Evolutionary conservation across 2,888 invertebrate species (phyloP).

Genomic region (Tolmerus cingulatus): DNA sequence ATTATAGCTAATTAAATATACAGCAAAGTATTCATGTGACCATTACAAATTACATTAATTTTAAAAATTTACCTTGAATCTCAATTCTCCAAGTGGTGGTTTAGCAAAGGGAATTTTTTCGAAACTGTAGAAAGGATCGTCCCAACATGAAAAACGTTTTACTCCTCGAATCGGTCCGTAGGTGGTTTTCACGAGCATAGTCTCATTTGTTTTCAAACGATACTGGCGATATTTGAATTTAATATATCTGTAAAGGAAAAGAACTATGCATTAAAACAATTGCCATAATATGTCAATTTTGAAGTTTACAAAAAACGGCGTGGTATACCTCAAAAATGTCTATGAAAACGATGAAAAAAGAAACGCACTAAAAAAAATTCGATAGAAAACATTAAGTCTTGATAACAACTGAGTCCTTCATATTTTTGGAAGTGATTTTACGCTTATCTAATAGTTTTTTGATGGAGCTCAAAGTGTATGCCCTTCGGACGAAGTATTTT

Average conservation of each 20-base stretch:
- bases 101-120: slow-evolving; percentile 61
- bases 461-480: too few relatives aligned
- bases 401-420: too few relatives aligned
- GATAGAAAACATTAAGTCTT: too few relatives aligned
- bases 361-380: too few relatives aligned
- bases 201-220: slow-evolving; percentile 56
- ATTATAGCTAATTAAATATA: neutral
- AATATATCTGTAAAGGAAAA: slow-evolving; percentile 55
- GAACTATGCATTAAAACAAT: neutral
- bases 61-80: slow-evolving; percentile 49
- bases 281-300: neutral
- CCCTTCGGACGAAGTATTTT: too few relatives aligned
- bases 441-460: too few relatives aligned
- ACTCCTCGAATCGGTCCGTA: slow-evolving; percentile 59
- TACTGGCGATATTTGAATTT: slow-evolving; percentile 60
- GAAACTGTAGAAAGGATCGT: slow-evolving; percentile 58
- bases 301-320: neutral
- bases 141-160: slow-evolving; percentile 59
- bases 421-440: too few relatives aligned
- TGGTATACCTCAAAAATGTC: too few relatives aligned
- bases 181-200: slow-evolving; percentile 55
- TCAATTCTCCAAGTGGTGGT: slow-evolving; percentile 58
- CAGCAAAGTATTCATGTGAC: neutral
- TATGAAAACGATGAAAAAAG: too few relatives aligned
- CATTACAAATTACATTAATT: neutral